phyloP scores from a whole-genome alignment of 2,113 vertebrate species.

The Alligator sinensis region DNA sequence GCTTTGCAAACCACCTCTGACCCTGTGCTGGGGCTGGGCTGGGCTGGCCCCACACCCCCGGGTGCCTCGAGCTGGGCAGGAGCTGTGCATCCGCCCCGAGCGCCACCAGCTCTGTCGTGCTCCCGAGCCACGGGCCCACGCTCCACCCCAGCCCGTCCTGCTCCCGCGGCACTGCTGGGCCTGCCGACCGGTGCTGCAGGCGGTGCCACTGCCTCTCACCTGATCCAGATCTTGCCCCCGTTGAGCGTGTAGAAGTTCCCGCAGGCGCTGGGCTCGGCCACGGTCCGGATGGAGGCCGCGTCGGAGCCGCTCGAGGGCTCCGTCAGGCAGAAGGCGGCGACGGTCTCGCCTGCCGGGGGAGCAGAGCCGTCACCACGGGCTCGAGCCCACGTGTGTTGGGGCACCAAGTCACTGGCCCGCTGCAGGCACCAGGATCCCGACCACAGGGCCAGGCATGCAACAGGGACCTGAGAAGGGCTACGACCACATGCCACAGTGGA shows the following conservation, averaged over 20 bases:
- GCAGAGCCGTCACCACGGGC: too few relatives aligned
- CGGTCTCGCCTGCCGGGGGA: not conserved
- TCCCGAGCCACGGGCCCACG: not conserved
- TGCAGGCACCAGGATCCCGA: not conserved
- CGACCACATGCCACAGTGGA: too few relatives aligned
- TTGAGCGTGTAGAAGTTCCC: not conserved
- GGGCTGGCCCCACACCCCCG: too few relatives aligned
- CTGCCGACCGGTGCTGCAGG: too few relatives aligned
- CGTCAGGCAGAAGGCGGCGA: constrained; percentile 4
- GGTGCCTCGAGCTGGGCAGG: too few relatives aligned
- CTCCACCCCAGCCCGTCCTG: not conserved
- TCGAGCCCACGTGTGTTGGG: too few relatives aligned
- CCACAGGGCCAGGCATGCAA: not conserved
- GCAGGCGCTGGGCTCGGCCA: not conserved
- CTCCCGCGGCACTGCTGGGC: too few relatives aligned
- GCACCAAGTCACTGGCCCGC: too few relatives aligned
- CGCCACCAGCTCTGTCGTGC: too few relatives aligned
- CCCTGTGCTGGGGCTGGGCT: not conserved
- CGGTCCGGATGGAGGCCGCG: not conserved
- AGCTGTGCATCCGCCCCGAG: too few relatives aligned
- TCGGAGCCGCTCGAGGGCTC: not conserved
- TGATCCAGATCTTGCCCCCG: constrained; percentile 13
- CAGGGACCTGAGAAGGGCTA: too few relatives aligned
- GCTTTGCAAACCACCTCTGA: not conserved
- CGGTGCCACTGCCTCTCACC: not conserved